Percentiles rank a stretch among this genome's conserved stretches.
These are phyloP conservation scores for Oreochromis grahami DNA, from an alignment of 2,797 vertebrate species.

Conservation along the genomic window DNA sequence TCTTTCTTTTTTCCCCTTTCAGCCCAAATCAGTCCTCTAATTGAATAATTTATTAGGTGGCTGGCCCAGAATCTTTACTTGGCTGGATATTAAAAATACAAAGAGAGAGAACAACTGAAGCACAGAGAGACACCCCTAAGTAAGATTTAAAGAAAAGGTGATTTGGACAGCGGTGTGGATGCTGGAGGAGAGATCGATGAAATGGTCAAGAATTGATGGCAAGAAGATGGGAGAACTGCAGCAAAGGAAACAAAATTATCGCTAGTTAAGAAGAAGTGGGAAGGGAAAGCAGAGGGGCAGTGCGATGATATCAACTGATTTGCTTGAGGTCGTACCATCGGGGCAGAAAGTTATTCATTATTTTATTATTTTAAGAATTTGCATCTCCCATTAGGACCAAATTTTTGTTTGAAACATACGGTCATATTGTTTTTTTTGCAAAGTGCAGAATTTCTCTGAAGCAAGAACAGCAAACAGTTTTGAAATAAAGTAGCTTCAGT, in stretches of 20 bases:
- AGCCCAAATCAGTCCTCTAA: constrained; percentile 16
- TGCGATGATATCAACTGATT: background rate
- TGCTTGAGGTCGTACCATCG: background rate
- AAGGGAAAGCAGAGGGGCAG: background rate
- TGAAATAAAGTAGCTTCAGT: background rate
- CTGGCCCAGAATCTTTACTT: constrained; percentile 34
- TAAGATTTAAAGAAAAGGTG: background rate
- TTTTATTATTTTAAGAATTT: background rate
- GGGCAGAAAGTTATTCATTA: background rate
- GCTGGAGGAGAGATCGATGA: background rate
- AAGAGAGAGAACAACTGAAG: background rate
- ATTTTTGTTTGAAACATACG: rapidly evolving
- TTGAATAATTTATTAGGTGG: constrained; percentile 50
- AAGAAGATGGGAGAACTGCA: background rate
- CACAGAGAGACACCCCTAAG: background rate
- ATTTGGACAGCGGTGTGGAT: background rate
- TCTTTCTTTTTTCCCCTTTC: background rate
- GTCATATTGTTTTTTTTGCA: background rate
- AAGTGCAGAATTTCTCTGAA: background rate
- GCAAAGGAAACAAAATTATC: background rate
- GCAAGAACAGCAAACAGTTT: background rate
- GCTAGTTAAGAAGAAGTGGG: background rate
- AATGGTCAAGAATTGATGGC: background rate
- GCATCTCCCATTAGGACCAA: background rate
- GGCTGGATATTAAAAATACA: constrained; percentile 20